Evolutionary conservation across 2,888 invertebrate species (phyloP), one percentile per base, ranked within the genome.

Genomic region (Machimus rusticus): DNA sequence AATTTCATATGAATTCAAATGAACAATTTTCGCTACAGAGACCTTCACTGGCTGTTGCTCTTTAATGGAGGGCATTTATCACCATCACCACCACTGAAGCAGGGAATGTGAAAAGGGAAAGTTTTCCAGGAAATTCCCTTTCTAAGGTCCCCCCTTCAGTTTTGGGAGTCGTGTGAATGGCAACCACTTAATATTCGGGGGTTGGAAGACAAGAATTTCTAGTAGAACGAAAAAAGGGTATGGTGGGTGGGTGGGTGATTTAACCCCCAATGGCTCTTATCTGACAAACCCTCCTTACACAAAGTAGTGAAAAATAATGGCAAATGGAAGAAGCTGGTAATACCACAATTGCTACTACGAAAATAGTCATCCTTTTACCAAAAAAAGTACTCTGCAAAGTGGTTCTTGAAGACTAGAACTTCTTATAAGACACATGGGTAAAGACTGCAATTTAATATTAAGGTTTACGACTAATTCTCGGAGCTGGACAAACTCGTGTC

Each of bases 181-280:
- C 79, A 79, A 79, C 51, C 79, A 79, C 79, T 79, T 79, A 79
- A 78, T 51, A 51, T 79, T 79, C 23, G 31, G 23, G 37, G n/a
- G 43, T 16, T 16, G 4, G 43, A 23, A 78, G n/a, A 12, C 43
- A 12, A 23, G 78, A 78, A 78, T 5, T 39, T 43, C 46, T 78
- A 23, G 78, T 23, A 19, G 28, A n/a, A n/a, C 3, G 46, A 12
- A 78, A 43, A 39, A 39, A 5, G 77, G 77, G 28, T 66, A 28
- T 57, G 23, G 46, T 12, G 43, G 43, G 23, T 37, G 28, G 43
- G 31, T 51, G 79, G 51, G 79, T 46, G 14, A 79, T 46, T 46
- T 51, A 23, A 79, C 8, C 51, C 51, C 51, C 79, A 79, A 23
- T 37, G 79, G 51, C 51, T 79, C 51, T 28, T 79, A 28, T 51